Conservation (phyloP, 2,113 vertebrate species). For the Bufo gargarizans region DNA sequence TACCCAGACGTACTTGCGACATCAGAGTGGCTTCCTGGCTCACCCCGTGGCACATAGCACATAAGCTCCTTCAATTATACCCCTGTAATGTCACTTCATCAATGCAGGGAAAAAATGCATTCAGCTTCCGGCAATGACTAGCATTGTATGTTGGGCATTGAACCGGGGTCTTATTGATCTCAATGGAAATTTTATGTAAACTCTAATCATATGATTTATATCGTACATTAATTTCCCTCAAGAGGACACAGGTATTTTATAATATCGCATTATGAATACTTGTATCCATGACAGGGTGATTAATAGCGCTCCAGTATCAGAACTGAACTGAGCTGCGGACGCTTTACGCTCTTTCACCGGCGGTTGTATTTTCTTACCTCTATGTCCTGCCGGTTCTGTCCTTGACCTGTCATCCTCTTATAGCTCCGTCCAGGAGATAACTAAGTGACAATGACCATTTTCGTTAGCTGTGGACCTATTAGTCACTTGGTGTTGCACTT, state of each 20-base stretch:
- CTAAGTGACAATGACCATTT: not conserved
- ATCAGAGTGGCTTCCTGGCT: no score
- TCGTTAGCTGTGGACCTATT: not conserved
- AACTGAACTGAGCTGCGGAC: not conserved
- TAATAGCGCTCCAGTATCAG: not conserved
- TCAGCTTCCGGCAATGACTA: not conserved
- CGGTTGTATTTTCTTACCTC: not conserved
- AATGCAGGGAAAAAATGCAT: not conserved
- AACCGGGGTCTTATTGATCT: not conserved
- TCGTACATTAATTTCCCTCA: constrained; percentile 41
- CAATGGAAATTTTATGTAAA: not conserved
- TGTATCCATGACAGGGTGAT: constrained; percentile 17
- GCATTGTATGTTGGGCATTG: not conserved
- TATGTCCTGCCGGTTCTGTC: not conserved
- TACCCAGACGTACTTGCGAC: no score
- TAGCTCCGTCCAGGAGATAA: not conserved
- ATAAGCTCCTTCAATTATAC: not conserved
- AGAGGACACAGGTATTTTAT: constrained; percentile 2
- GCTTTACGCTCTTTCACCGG: not conserved
- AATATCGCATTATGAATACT: constrained; percentile 27
- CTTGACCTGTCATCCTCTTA: not conserved
- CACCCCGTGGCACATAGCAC: no score
- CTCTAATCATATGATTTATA: constrained; percentile 37
- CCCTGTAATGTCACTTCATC: not conserved
- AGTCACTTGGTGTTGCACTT: not conserved